These are phyloP conservation scores for Agrilus mali DNA, from an alignment of 2,888 invertebrate genomes.

Conservation along the genomic window DNA sequence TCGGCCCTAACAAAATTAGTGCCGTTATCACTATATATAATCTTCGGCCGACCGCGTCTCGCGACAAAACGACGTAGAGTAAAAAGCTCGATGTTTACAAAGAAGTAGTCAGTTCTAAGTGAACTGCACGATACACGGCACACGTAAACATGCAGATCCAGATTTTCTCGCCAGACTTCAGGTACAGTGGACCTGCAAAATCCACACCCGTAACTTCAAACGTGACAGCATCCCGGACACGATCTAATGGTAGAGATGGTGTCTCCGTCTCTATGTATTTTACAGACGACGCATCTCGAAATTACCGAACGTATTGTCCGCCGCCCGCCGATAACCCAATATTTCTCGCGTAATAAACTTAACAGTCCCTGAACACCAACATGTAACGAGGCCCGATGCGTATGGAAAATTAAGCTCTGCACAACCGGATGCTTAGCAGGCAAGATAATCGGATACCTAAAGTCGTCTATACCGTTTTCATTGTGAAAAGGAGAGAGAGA, in stretches of 20 bases:
- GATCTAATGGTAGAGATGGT: too few relatives aligned
- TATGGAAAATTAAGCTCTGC: conserved; percentile 8
- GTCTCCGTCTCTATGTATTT: too few relatives aligned
- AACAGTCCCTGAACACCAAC: conserved; percentile 13
- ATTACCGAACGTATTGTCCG: not conserved
- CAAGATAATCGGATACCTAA: conserved; percentile 18
- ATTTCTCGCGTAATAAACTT: conserved; percentile 10
- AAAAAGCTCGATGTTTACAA: conserved; percentile 20
- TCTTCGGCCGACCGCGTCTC: conserved; percentile 18
- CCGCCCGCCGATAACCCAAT: conserved; percentile 16
- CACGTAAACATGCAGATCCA: conserved; percentile 27
- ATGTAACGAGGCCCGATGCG: conserved; percentile 5
- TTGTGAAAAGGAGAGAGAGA: too few relatives aligned
- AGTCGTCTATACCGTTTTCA: conserved; percentile 9
- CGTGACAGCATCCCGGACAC: conserved; percentile 14
- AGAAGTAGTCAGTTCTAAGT: conserved; percentile 22
- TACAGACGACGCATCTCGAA: too few relatives aligned
- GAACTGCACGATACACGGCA: conserved; percentile 22
- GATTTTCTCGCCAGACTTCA: conserved; percentile 14
- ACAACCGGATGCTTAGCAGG: conserved; percentile 16
- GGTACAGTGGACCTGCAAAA: conserved; percentile 23
- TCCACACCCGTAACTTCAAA: conserved; percentile 23
- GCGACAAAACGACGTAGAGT: conserved; percentile 12
- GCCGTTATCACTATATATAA: too few relatives aligned
- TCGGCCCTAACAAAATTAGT: too few relatives aligned